These are phyloP conservation scores for Drosophila meridiana DNA, from an alignment of 2,888 invertebrate species.

Conservation along the genomic window DNA sequence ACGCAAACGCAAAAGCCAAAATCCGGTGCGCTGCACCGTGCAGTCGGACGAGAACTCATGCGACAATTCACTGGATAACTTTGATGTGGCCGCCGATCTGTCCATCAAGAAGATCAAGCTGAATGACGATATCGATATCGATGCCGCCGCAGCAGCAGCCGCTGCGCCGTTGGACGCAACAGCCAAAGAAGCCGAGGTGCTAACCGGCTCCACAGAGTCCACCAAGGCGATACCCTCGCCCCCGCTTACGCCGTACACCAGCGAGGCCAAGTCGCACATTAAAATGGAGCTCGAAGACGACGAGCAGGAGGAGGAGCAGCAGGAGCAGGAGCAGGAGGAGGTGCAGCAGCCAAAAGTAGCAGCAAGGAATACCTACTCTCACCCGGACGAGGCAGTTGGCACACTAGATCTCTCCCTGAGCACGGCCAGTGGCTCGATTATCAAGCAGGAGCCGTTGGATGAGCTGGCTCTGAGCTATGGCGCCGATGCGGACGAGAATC, in stretches of 20 bases:
- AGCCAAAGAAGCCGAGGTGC: slow-evolving; percentile 65
- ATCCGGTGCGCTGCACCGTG: slow-evolving; percentile 92
- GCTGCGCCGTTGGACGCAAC: slow-evolving; percentile 50
- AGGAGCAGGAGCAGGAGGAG: not conserved
- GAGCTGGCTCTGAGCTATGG: slow-evolving; percentile 43
- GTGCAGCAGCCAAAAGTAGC: not conserved
- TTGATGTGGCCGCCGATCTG: slow-evolving; percentile 82
- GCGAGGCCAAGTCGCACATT: slow-evolving; percentile 33
- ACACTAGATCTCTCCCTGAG: slow-evolving; percentile 51
- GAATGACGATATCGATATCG: slow-evolving; percentile 24
- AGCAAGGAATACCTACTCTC: not conserved
- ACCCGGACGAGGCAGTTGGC: slow-evolving; percentile 3
- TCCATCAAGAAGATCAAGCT: slow-evolving; percentile 78
- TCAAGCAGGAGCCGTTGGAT: slow-evolving; percentile 71
- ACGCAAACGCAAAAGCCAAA: slow-evolving; percentile 94
- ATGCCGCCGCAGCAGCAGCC: not conserved
- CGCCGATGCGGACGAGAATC: slow-evolving; percentile 69
- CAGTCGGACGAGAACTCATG: slow-evolving; percentile 83
- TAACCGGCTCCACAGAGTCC: slow-evolving; percentile 71
- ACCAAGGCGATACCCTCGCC: slow-evolving; percentile 84
- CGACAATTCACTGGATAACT: slow-evolving; percentile 83
- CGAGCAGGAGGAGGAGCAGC: not conserved
- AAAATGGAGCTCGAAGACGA: slow-evolving; percentile 57
- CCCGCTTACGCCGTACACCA: slow-evolving; percentile 81
- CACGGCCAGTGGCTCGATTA: slow-evolving; percentile 40